Percentiles rank a stretch among this genome's conserved stretches.
Evolutionary conservation across 1,140 invertebrate species (phyloP).

Genomic region (Glomeris maerens): DNA sequence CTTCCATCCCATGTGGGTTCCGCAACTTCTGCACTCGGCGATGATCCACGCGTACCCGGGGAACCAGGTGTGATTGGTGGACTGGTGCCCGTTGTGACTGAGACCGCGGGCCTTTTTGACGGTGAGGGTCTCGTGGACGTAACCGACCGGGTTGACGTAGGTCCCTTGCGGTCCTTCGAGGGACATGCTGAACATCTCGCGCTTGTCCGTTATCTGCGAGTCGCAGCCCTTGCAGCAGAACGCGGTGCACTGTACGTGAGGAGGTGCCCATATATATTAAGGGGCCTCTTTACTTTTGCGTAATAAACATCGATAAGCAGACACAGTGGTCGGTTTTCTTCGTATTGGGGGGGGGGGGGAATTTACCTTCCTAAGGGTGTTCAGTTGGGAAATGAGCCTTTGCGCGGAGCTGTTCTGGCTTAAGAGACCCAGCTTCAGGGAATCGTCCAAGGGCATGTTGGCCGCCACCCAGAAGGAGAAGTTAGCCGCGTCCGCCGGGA

Average conservation of each 20-base stretch:
- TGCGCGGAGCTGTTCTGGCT: slow-evolving; percentile 47
- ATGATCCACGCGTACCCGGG: slow-evolving; percentile 73
- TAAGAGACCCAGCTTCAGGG: slow-evolving; percentile 40
- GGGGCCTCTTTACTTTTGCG: no score
- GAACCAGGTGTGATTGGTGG: slow-evolving; percentile 66
- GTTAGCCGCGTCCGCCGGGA: slow-evolving; percentile 48
- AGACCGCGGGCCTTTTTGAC: slow-evolving; percentile 47
- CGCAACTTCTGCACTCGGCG: slow-evolving; percentile 47
- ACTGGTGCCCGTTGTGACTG: slow-evolving; percentile 39
- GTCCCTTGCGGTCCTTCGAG: slow-evolving; percentile 61
- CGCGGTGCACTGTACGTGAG: slow-evolving; percentile 41
- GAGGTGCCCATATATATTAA: no score
- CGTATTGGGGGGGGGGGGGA: not conserved
- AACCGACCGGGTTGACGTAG: slow-evolving; percentile 63
- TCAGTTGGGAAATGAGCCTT: slow-evolving; percentile 48
- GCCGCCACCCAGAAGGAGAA: slow-evolving; percentile 65
- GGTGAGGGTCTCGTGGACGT: slow-evolving; percentile 68
- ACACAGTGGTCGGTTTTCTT: no score
- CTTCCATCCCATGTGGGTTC: slow-evolving; percentile 59
- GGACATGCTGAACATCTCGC: slow-evolving; percentile 65
- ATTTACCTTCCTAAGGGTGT: slow-evolving; percentile 43
- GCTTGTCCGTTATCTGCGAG: slow-evolving; percentile 44
- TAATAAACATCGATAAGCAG: no score
- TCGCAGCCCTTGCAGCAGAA: slow-evolving; percentile 51
- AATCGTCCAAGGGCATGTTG: slow-evolving; percentile 50